Percentiles rank a stretch among this genome's conserved stretches.
phyloP scores from a whole-genome alignment of 2,888 invertebrate genomes.

The Minunthozetes semirufus region DNA sequence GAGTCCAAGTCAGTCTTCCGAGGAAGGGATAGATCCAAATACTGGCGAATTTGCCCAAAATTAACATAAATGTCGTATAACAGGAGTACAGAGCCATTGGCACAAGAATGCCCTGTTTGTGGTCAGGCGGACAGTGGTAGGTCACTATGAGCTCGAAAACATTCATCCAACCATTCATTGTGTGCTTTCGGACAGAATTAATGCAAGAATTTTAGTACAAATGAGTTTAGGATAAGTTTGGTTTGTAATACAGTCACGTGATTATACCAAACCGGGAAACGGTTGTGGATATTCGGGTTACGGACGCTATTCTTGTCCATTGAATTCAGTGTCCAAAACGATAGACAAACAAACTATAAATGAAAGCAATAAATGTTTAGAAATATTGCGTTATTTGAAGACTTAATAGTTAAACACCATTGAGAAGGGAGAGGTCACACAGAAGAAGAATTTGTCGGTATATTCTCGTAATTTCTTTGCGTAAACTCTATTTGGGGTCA shows the following conservation, averaged over 20 bases:
- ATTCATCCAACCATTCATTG: not conserved
- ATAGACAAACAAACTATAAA: not conserved
- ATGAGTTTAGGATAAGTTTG: not conserved
- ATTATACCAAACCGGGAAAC: conserved; percentile 19
- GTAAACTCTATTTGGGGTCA: not conserved
- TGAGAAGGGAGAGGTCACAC: not conserved
- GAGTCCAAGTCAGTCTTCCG: not conserved
- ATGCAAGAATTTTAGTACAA: not conserved
- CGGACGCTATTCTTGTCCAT: not conserved
- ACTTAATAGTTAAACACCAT: not conserved
- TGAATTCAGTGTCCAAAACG: not conserved
- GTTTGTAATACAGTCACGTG: not conserved
- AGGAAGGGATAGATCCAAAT: conserved; percentile 22
- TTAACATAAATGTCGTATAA: not conserved
- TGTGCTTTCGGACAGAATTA: not conserved
- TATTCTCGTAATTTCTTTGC: not conserved
- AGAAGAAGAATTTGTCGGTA: not conserved
- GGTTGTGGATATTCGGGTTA: not conserved
- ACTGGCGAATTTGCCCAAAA: not conserved
- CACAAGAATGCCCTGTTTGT: not conserved
- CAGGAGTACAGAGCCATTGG: not conserved
- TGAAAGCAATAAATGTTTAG: not conserved
- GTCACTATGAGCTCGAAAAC: not conserved
- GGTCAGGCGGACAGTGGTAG: not conserved
- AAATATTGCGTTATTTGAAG: not conserved